phyloP scores from a whole-genome alignment of 2,113 vertebrate genomes.

The Scomber japonicus region DNA sequence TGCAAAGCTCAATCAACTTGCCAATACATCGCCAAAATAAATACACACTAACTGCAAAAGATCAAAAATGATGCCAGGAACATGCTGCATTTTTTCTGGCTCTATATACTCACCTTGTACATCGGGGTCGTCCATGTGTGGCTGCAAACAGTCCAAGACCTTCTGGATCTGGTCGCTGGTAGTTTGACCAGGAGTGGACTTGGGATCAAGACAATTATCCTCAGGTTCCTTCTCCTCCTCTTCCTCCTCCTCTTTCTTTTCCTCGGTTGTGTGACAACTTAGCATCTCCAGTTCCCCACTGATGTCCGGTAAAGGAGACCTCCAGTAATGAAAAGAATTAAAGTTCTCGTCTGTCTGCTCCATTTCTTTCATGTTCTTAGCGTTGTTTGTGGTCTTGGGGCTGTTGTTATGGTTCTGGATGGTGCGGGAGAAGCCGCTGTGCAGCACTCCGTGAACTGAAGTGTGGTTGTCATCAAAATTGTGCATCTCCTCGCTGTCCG shows the following conservation, averaged over 20 bases:
- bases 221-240: constrained; percentile 42
- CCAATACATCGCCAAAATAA: not conserved
- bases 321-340: constrained; percentile 90
- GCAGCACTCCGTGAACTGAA: constrained; percentile 25
- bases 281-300: constrained; percentile 90
- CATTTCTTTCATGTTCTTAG: constrained; percentile 59
- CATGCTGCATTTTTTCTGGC: not conserved
- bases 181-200: constrained; percentile 70
- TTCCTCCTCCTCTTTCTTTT: constrained; percentile 33
- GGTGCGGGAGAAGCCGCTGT: constrained; percentile 8
- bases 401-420: constrained; percentile 31
- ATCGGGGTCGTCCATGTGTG: constrained; percentile 89
- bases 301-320: constrained; percentile 90
- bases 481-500: constrained; percentile 69
- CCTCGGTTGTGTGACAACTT: constrained; percentile 67
- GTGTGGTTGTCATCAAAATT: constrained; percentile 61
- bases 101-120: constrained; percentile 87
- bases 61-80: not conserved
- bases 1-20: constrained; percentile 6
- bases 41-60: not conserved
- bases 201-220: constrained; percentile 55
- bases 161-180: constrained; percentile 90
- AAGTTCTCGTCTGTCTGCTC: constrained; percentile 84
- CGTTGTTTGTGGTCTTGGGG: constrained; percentile 56
- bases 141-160: constrained; percentile 90